Conservation (phyloP, 2,888 invertebrate species). For the Camponotus fellah region DNA sequence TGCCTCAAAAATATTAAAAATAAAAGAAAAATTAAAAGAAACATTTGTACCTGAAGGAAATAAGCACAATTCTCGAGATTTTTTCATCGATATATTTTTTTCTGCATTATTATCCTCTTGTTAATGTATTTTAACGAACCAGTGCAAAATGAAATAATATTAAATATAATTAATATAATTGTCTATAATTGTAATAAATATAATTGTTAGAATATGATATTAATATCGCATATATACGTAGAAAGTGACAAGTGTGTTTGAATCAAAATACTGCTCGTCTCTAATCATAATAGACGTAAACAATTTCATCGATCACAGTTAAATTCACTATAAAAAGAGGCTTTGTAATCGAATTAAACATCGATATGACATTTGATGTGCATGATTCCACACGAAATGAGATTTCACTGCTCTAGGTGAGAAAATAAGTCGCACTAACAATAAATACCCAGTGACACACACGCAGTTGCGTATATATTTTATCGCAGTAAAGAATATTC, state of each 20-base stretch:
- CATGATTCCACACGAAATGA: background rate
- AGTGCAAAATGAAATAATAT: background rate
- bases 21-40: background rate
- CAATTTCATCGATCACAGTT: background rate
- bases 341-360: background rate
- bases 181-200: no score
- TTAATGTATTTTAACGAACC: background rate
- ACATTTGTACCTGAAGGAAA: background rate
- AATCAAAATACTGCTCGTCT: background rate
- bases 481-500: background rate
- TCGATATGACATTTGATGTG: background rate
- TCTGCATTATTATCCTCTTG: background rate
- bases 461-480: background rate
- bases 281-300: background rate
- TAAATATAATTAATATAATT: no score
- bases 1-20: background rate
- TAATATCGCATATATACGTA: background rate
- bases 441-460: background rate
- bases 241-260: background rate
- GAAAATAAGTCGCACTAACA: background rate
- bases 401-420: background rate
- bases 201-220: constrained; percentile 4
- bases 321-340: background rate
- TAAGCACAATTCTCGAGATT: background rate
- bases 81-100: background rate